Base-by-base conservation (phyloP, 2,888 invertebrate genomes). In the Timema podura region DNA sequence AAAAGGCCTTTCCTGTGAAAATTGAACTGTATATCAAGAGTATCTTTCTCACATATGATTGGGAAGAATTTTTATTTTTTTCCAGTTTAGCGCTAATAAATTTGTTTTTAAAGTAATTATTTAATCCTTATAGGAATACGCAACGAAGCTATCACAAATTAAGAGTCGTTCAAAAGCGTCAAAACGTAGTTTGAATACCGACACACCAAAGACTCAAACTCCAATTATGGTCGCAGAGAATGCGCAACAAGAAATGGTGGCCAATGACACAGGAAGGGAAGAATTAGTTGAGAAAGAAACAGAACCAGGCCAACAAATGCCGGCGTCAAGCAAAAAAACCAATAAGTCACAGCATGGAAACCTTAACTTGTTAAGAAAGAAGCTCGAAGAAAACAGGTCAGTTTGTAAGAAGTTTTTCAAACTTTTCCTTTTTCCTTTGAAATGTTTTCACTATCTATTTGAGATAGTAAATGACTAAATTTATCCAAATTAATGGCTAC, bases 361-460 rank as follows among this genome's bases (percentile, higher is more conserved):
- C 57, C 54, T 73, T 57, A 54, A 70, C 5, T 66, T 74, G 15
- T 68, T 74, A 11, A 69, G 74, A n/a, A 71, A 74, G 71, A 81
- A 82, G 74, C 74, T 82, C 44, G 81, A 79, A 6, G 82, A 82
- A 72, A 81, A 82, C 73, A 79, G 80, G 72, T 81, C 78, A 73
- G 80, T 78, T 10, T 46, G 16, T 13, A 30, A 30, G 30, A 30
- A 30, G 1, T 30, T 30, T 30, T 30, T 30, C 30, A 30, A 30
- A 30, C 1, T 30, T 30, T 30, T 30, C 30, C 30, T 30, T 30
- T 30, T 30, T 30, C 30, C 30, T 30, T 30, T 30, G 30, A 30
- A 30, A 30, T 30, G 30, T 30, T 30, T 3, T 30, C 30, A 30
- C 30, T 2, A 30, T 30, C 30, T 30, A 30, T 30, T 30, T 30